These are phyloP conservation scores for Crotophaga sulcirostris DNA, from an alignment of 2,113 vertebrate species.

Conservation along the genomic window DNA sequence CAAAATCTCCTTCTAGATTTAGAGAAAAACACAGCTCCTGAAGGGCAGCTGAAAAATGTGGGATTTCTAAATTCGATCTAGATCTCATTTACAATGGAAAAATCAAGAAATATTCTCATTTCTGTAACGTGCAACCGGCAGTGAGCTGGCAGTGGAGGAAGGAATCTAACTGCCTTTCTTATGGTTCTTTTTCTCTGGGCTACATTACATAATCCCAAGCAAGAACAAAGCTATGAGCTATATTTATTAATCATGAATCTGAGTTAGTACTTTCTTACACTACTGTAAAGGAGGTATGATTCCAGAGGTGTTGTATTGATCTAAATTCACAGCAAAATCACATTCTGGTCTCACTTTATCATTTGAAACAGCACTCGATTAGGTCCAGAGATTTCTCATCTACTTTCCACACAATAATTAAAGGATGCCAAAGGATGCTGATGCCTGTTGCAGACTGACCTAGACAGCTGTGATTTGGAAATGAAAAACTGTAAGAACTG, in stretches of 20 bases:
- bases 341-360: neutral
- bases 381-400: neutral
- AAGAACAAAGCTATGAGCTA: constrained; percentile 1
- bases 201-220: neutral
- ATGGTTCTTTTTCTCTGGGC: neutral
- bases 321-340: neutral
- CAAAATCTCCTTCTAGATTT: neutral
- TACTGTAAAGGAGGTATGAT: neutral
- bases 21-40: neutral
- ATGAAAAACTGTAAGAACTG: neutral
- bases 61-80: neutral
- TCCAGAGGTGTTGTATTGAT: neutral
- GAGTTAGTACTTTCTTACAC: neutral
- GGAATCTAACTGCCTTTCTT: neutral
- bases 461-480: neutral
- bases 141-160: neutral
- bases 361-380: neutral
- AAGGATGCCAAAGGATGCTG: neutral
- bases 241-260: constrained; percentile 21
- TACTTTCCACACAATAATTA: neutral
- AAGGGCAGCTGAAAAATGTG: neutral
- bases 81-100: neutral
- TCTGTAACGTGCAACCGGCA: neutral
- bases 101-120: neutral
- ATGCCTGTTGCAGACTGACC: neutral